A percentile compares a stretch with the other conserved stretches of the same genome.
Evolutionary conservation across 2,888 invertebrate genomes (phyloP).

Genomic region (Eupithecia vulgata): DNA sequence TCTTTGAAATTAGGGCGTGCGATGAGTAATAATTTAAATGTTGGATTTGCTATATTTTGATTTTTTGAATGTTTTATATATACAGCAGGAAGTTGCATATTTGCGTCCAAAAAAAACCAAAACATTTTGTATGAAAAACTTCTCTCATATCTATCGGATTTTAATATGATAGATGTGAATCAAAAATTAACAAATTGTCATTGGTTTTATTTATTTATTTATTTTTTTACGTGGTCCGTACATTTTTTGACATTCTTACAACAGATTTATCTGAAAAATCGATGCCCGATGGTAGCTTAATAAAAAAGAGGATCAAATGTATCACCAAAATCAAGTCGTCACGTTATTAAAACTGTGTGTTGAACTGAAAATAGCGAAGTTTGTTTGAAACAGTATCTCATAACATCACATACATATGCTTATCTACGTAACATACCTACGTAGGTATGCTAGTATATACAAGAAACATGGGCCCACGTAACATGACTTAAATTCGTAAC

Average conservation of each 20-base stretch:
- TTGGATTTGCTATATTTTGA: constrained; percentile 34
- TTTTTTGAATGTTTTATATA: constrained; percentile 11
- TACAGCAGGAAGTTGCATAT: not conserved
- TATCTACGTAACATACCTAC: not conserved
- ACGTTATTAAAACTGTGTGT: not conserved
- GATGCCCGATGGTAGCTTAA: not conserved
- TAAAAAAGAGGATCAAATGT: not conserved
- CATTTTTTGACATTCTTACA: not conserved
- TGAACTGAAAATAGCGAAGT: not conserved
- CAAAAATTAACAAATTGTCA: constrained; percentile 14
- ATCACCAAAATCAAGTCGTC: not conserved
- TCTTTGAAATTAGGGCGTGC: constrained; percentile 56
- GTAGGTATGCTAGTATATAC: not conserved
- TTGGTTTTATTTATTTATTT: constrained; percentile 19
- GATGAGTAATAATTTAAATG: constrained; percentile 45
- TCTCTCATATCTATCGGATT: constrained; percentile 16
- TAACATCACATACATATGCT: not conserved
- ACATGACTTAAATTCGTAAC: constrained; percentile 5
- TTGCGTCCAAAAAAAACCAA: not conserved
- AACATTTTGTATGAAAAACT: not conserved
- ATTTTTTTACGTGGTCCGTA: not conserved
- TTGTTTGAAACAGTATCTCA: not conserved
- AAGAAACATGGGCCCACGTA: not conserved
- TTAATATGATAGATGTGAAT: not conserved
- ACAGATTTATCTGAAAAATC: not conserved